These are phyloP conservation scores for Diorhabda sublineata DNA, from an alignment of 1,140 invertebrate genomes.

Conservation along the genomic window DNA sequence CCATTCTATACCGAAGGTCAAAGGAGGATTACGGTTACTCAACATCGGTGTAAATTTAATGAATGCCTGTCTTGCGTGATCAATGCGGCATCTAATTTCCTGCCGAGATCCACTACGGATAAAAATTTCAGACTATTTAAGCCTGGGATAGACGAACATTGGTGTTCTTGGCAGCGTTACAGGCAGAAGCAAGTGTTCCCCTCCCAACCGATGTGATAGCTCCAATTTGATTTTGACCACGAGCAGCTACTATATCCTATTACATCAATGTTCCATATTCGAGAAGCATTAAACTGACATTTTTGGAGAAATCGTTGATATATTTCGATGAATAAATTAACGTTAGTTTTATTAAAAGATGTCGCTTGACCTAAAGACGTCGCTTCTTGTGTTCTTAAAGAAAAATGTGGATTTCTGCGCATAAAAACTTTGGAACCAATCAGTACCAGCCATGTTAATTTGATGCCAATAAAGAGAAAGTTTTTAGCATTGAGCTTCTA, in stretches of 20 bases:
- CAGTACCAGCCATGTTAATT: slow-evolving; percentile 29
- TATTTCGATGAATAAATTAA: slow-evolving; percentile 16
- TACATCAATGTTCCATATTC: slow-evolving; percentile 21
- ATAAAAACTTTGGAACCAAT: slow-evolving; percentile 35
- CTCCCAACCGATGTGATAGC: slow-evolving; percentile 36
- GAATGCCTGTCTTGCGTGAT: too few species aligned
- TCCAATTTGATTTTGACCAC: slow-evolving; percentile 40
- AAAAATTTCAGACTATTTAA: slow-evolving; percentile 26
- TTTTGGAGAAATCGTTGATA: background rate
- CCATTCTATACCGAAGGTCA: too few species aligned
- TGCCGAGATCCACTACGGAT: slow-evolving; percentile 23
- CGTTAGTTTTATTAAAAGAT: slow-evolving; percentile 24
- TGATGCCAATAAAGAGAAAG: slow-evolving; percentile 31
- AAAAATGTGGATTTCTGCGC: slow-evolving; percentile 30
- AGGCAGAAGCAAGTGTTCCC: slow-evolving; percentile 35
- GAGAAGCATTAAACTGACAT: slow-evolving; percentile 1
- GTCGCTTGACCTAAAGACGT: slow-evolving; percentile 13
- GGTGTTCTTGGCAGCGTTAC: slow-evolving; percentile 32
- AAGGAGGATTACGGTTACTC: too few species aligned
- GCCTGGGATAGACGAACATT: slow-evolving; percentile 37
- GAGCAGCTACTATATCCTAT: slow-evolving; percentile 27
- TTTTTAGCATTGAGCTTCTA: background rate
- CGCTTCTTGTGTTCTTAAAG: slow-evolving; percentile 34
- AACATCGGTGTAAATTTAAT: too few species aligned
- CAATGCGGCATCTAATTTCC: too few species aligned